A percentile compares a stretch with the other conserved stretches of the same genome.
Evolutionary conservation across 2,797 vertebrate genomes (phyloP).

Genomic region (Tokudaia tokunoshimensis): DNA sequence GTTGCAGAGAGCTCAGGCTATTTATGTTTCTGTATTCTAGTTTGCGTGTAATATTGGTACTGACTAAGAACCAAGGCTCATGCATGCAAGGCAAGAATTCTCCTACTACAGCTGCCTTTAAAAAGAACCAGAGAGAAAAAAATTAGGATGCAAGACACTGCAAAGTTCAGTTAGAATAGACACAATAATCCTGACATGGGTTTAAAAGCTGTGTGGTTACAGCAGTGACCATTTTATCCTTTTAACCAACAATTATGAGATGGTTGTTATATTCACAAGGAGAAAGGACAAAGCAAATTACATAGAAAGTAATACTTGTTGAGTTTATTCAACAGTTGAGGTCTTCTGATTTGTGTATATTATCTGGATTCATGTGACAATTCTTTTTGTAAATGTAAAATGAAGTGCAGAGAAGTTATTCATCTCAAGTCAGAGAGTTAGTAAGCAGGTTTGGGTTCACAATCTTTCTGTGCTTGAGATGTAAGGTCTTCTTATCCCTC

Average conservation of each 20-base stretch:
- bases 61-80: background rate
- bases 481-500: background rate
- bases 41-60: background rate
- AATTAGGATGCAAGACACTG: background rate
- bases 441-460: background rate
- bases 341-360: background rate
- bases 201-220: background rate
- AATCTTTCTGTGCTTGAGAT: background rate
- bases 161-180: background rate
- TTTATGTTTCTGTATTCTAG: background rate
- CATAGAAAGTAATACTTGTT: background rate
- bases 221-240: background rate
- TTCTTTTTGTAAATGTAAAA: slow-evolving; percentile 24
- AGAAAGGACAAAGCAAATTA: background rate
- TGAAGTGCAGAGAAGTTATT: background rate
- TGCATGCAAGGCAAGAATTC: background rate
- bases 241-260: background rate
- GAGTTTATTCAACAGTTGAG: background rate
- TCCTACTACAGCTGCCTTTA: background rate
- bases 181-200: background rate
- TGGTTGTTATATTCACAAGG: background rate
- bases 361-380: background rate
- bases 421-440: background rate
- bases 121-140: no score
- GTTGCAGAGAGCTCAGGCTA: background rate